Evolutionary conservation across 2,113 vertebrate genomes (phyloP).

Genomic region (Lepus timidus): DNA sequence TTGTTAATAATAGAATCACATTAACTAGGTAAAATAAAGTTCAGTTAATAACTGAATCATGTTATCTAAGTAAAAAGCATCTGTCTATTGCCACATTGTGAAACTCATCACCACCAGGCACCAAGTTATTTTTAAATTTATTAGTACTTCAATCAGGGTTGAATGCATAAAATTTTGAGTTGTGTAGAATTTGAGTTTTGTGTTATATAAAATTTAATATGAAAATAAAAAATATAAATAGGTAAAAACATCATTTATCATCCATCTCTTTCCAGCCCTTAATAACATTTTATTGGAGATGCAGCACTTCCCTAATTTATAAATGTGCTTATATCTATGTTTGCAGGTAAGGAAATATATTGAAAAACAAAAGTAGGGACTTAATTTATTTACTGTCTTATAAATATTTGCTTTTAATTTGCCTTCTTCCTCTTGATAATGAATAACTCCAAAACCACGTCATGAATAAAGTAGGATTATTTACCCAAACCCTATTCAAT

Average conservation of each 20-base stretch:
- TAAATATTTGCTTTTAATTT: constrained; percentile 5
- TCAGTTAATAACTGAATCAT: not conserved
- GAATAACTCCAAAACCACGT: constrained; percentile 38
- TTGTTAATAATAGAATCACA: not conserved
- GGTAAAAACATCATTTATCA: not conserved
- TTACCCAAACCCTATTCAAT: not conserved
- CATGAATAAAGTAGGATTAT: not conserved
- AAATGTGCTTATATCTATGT: not conserved
- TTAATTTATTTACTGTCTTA: not conserved
- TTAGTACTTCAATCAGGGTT: not conserved
- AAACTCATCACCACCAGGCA: not conserved
- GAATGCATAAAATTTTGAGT: constrained; percentile 18
- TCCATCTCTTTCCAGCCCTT: not conserved
- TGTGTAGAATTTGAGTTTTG: constrained; percentile 22
- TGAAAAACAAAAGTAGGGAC: constrained; percentile 10
- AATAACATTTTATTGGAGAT: constrained; percentile 1
- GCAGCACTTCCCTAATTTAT: not conserved
- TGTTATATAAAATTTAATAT: constrained; percentile 7
- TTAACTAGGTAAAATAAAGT: not conserved
- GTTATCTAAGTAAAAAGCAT: not conserved
- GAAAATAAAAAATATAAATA: constrained; percentile 1
- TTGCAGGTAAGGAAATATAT: not conserved
- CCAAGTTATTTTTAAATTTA: not conserved
- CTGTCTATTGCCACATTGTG: not conserved
- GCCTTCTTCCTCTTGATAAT: not conserved